phyloP scores from a whole-genome alignment of 2,113 vertebrate species.

The Larimichthys polyactis region DNA sequence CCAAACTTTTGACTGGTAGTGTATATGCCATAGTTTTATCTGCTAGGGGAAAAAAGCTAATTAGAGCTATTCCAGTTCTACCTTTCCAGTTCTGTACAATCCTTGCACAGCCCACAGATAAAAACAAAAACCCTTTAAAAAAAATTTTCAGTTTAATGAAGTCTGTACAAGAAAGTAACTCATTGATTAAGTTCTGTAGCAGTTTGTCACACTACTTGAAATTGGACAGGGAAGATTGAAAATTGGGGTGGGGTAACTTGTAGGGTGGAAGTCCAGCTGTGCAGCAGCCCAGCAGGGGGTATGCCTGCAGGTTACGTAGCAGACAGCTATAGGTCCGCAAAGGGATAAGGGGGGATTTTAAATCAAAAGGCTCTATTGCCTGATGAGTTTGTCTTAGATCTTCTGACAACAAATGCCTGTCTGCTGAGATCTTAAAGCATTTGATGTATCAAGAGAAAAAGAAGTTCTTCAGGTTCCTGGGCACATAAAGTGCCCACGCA shows the following conservation, averaged over 20 bases:
- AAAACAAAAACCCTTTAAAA: not conserved
- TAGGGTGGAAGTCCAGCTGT: slow-evolving; percentile 2
- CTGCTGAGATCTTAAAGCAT: not conserved
- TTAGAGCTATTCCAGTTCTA: not conserved
- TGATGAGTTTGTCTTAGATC: not conserved
- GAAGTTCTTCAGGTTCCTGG: not conserved
- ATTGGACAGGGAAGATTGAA: too few species aligned
- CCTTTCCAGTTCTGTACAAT: not conserved
- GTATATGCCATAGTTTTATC: not conserved
- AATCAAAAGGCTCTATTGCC: not conserved
- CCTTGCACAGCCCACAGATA: not conserved
- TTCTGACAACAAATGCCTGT: not conserved
- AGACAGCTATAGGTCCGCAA: not conserved
- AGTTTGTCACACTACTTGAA: not conserved
- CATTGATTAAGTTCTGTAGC: not conserved
- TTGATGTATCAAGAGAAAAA: not conserved
- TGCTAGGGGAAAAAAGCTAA: not conserved
- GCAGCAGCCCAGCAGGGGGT: slow-evolving; percentile 1
- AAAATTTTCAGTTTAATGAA: not conserved
- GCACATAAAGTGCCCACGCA: not conserved
- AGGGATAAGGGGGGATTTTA: not conserved
- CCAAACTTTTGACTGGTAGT: too few species aligned
- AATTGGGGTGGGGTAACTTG: not conserved
- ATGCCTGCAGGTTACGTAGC: not conserved
- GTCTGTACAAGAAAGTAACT: not conserved